Evolutionary conservation across 2,888 invertebrate species (phyloP), one percentile per base, ranked within the genome.

Genomic region (Spicauda simplicius): DNA sequence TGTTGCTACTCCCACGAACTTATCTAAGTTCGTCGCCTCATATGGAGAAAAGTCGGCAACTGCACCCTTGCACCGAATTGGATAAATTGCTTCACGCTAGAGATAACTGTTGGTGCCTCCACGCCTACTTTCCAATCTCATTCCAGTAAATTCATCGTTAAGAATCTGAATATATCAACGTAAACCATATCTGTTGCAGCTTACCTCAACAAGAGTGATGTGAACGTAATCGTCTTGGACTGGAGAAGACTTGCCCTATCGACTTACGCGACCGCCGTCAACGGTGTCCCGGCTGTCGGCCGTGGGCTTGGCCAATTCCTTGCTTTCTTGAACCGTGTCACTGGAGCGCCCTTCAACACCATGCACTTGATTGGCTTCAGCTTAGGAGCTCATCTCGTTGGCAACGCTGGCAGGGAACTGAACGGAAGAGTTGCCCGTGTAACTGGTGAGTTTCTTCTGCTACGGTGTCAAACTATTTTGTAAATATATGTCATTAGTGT

Each of bases 311-410:
- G 93, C 14, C 80, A 84, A 66, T 91, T 94, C 76, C 70, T 94
- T 0, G 72, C 73, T 8, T 91, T 89, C 73, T 69, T 91, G 0
- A 76, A 79, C 71, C 72, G 72, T 0, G 76, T 74, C 0, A 83
- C 87, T 62, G 87, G 88, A 0, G 79, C 83, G 0, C 75, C 80
- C 0, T 80, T 78, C 50, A 74, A 76, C 41, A 72, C 74, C 33
- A 84, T 93, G 76, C 94, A 94, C 63, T 73, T 94, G 16, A 76
- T 91, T 11, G 94, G 94, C 16, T 90, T 93, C 75, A 93, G 93
- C 73, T 80, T 94, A 64, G 94, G 94, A 0, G 88, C 91, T 59
- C 94, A 94, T 71, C 68, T 93, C 0, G 93, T 85, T 19, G 91
- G 90, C 7, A 87, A 84, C 19, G 88, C 91, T 66, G 92, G 91